Percentiles rank a stretch among this genome's conserved stretches.
These are phyloP conservation scores for Rugalucina vietnamica DNA, from an alignment of 2,888 invertebrate species.

Conservation along the genomic window DNA sequence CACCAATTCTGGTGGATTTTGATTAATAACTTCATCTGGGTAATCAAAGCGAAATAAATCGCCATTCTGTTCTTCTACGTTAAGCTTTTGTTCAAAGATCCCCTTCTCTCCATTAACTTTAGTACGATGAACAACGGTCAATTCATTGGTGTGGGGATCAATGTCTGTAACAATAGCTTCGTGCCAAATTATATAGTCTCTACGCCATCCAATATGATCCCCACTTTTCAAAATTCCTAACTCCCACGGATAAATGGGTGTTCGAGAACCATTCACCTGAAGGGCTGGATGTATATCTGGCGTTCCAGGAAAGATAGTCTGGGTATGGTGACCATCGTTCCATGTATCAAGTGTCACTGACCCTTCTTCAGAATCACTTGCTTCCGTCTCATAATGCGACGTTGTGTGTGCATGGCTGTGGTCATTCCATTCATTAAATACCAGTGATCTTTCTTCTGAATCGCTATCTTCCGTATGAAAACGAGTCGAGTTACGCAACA, in stretches of 20 bases:
- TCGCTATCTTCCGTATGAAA: no score
- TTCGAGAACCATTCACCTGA: constrained; percentile 18
- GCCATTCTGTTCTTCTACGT: constrained; percentile 19
- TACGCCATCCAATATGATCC: constrained; percentile 35
- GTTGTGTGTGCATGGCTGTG: no score
- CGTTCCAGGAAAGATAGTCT: background rate
- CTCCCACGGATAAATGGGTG: background rate
- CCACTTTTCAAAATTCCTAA: background rate
- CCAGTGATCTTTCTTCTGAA: no score
- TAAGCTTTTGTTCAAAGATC: constrained; percentile 11
- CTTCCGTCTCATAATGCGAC: no score
- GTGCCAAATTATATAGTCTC: constrained; percentile 29
- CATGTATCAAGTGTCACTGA: no score
- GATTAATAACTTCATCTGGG: background rate
- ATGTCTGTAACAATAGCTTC: constrained; percentile 30
- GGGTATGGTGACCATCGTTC: background rate
- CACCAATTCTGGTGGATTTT: constrained; percentile 7
- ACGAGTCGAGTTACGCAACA: no score
- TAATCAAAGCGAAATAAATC: constrained; percentile 28
- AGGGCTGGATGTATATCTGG: background rate
- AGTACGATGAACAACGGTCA: constrained; percentile 14
- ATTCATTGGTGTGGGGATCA: background rate
- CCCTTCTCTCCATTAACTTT: background rate
- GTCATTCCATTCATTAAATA: no score
- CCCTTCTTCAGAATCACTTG: no score